Conservation (phyloP, 1,140 invertebrate species). For the Cydia splendana region DNA sequence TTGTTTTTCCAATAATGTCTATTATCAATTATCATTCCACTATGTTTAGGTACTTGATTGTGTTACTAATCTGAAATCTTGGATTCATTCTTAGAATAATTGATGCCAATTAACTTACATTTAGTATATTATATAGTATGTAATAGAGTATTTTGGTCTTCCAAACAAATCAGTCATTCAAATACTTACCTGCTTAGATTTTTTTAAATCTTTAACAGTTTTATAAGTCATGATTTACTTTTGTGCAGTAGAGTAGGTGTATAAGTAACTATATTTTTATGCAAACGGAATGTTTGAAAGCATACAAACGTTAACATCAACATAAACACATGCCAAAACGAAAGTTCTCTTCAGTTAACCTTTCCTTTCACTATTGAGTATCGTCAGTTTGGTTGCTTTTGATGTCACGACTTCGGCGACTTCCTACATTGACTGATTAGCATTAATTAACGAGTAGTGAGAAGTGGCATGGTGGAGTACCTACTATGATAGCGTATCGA, state of each 20-base stretch:
- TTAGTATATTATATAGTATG: not conserved
- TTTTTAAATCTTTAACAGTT: no score
- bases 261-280: no score
- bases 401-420: not conserved
- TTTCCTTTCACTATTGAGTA: not conserved
- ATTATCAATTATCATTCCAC: not conserved
- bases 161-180: not conserved
- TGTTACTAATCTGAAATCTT: not conserved
- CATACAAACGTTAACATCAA: not conserved
- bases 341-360: not conserved
- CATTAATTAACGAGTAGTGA: not conserved
- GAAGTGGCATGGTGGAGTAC: not conserved
- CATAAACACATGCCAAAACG: not conserved
- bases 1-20: not conserved
- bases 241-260: no score
- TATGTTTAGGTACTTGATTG: not conserved
- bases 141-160: not conserved
- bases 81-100: not conserved
- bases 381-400: not conserved
- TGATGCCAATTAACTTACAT: not conserved
- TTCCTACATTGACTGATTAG: not conserved
- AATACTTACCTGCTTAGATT: no score
- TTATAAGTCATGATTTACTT: no score
- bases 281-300: not conserved
- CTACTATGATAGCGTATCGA: not conserved